Evolutionary conservation across 2,113 vertebrate genomes (phyloP).

Genomic region (western clawed frog (Xenopus tropicalis)): DNA sequence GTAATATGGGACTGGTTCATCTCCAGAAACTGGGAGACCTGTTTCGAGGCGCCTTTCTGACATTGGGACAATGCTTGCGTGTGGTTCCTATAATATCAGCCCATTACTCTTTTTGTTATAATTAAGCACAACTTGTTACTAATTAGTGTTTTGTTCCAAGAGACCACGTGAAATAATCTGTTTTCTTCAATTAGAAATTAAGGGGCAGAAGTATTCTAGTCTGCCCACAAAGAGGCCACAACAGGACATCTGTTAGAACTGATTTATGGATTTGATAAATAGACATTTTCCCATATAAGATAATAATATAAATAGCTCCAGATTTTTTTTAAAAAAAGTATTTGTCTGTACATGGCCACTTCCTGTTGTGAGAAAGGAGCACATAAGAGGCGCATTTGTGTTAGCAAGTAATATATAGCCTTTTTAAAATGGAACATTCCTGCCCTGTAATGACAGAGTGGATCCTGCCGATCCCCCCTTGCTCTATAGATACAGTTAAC

Average conservation of each 20-base stretch:
- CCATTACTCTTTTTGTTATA: background rate
- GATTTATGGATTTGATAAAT: slow-evolving; percentile 42
- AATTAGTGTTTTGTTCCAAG: slow-evolving; percentile 4
- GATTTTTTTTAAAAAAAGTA: slow-evolving; percentile 22
- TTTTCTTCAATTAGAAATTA: slow-evolving; percentile 11
- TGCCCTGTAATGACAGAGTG: no score
- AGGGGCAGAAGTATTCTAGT: slow-evolving; percentile 26
- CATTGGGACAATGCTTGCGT: background rate
- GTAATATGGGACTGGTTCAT: no score
- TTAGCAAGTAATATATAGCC: no score
- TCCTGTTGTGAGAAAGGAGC: slow-evolving; percentile 24
- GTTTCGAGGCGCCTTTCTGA: no score
- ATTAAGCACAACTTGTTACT: background rate
- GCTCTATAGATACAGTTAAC: no score
- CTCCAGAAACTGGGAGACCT: no score
- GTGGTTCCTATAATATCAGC: background rate
- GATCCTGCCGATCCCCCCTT: no score
- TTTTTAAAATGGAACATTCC: no score
- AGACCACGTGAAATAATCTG: slow-evolving; percentile 7
- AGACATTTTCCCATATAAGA: slow-evolving; percentile 43
- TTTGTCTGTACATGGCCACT: slow-evolving; percentile 29
- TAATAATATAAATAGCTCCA: slow-evolving; percentile 38
- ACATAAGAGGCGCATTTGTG: background rate
- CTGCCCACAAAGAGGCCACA: slow-evolving; percentile 34
- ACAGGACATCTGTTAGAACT: slow-evolving; percentile 17